phyloP scores from a whole-genome alignment of 2,888 invertebrate genomes.

The Drosophila vallismaia region DNA sequence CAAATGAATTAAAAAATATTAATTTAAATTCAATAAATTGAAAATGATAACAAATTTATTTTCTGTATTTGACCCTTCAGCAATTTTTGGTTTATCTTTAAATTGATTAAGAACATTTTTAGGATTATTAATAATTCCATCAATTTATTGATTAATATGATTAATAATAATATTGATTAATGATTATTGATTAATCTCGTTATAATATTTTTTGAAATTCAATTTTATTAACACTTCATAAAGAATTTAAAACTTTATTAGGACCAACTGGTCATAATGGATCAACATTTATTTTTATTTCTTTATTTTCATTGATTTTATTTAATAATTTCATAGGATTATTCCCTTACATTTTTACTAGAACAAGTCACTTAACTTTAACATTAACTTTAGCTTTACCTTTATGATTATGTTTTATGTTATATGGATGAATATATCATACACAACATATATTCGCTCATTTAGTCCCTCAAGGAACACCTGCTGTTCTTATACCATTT shows the following conservation, averaged over 20 bases:
- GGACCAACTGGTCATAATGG: constrained; percentile 84
- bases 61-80: constrained; percentile 87
- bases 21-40: constrained; percentile 81
- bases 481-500: constrained; percentile 87
- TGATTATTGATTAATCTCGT: constrained; percentile 86
- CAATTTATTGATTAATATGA: constrained; percentile 85
- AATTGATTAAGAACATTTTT: constrained; percentile 87
- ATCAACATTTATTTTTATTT: constrained; percentile 84
- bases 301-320: constrained; percentile 86
- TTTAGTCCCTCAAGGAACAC: constrained; percentile 89
- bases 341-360: constrained; percentile 89
- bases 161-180: constrained; percentile 86
- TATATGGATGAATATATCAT: constrained; percentile 87
- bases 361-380: constrained; percentile 87
- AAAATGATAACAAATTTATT: constrained; percentile 58
- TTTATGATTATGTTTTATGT: constrained; percentile 87
- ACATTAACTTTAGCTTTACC: constrained; percentile 86
- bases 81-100: constrained; percentile 85
- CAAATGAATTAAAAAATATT: constrained; percentile 79
- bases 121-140: constrained; percentile 85
- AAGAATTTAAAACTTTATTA: constrained; percentile 82
- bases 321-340: constrained; percentile 89
- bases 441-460: constrained; percentile 88
- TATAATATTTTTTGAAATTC: constrained; percentile 85
- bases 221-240: constrained; percentile 75